Base-by-base conservation (phyloP, 2,113 vertebrate genomes). In the Sturnira hondurensis region DNA sequence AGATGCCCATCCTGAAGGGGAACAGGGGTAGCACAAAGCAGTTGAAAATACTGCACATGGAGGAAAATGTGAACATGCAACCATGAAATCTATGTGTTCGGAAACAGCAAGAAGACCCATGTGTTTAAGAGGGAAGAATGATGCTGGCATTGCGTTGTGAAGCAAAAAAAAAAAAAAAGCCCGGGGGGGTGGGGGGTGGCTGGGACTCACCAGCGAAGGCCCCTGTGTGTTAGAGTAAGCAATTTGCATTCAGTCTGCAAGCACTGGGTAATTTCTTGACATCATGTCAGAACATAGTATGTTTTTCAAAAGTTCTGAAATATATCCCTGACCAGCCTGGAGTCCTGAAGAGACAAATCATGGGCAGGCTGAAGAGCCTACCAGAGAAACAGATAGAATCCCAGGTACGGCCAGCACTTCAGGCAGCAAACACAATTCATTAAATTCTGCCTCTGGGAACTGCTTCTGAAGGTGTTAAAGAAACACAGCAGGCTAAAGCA, bases 381-480 rank as follows among this genome's bases (percentile, higher is more conserved):
- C 77, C 45, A 36, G 77, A 80, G 78, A 50, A 43, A 24, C 4
- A 76, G 50, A 61, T 56, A 33, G 56, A 95, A 58, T 0, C 22
- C 54, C n/a, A 41, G 13, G 43, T 91, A 50, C 36, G 56, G 47
- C 67, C 74, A 80, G n/a, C 24, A 91, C 61, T 94, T 86, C 13
- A 70, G 41, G 67, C 24, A 94, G 58, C 77, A 95, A 96, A 93
- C 71, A 52, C 78, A 94, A 52, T 91, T 97, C 93, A 96, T 97
- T 95, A 97, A 97, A 97, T 96, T 96, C 89, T 96, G 94, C 96
- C 94, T 74, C 20, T 47, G 94, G 94, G 52, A 95, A 91, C 24
- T 92, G 14, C 91, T 77, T 94, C 81, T 88, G 83, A 92, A 88
- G 71, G 86, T 41, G 73, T 96, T 92, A 93, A 89, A 38, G 52